These are phyloP conservation scores for Choloepus hoffmanni DNA, from an alignment of 2,113 vertebrate genomes.

Conservation along the genomic window DNA sequence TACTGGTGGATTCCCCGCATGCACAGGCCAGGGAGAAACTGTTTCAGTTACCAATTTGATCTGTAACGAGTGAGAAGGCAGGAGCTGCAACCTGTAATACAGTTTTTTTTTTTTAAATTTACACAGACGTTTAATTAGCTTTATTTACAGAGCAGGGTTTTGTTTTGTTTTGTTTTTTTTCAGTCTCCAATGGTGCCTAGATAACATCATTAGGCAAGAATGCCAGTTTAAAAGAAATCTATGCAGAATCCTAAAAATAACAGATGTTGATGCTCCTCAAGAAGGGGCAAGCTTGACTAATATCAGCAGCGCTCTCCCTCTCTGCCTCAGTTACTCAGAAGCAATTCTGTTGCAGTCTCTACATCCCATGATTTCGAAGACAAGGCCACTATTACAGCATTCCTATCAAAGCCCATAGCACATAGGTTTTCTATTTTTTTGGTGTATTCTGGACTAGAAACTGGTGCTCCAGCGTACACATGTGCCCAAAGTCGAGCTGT, in stretches of 20 bases:
- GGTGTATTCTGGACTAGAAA: constrained; percentile 97
- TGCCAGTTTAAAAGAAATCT: constrained; percentile 91
- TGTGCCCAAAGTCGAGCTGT: constrained; percentile 98
- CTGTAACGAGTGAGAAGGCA: background rate
- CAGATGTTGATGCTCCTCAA: constrained; percentile 88
- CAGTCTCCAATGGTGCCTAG: constrained; percentile 92
- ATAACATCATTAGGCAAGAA: constrained; percentile 90
- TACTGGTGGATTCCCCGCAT: background rate
- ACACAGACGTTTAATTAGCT: constrained; percentile 97
- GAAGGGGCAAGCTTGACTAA: constrained; percentile 87
- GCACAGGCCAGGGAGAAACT: background rate
- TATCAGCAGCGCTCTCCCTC: constrained; percentile 83
- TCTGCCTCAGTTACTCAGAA: constrained; percentile 96
- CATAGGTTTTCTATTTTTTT: constrained; percentile 99
- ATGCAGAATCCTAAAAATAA: constrained; percentile 47
- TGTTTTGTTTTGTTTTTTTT: constrained; percentile 81
- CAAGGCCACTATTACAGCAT: constrained; percentile 99
- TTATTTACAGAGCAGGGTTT: constrained; percentile 95
- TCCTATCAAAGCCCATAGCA: constrained; percentile 99
- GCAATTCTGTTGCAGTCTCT: constrained; percentile 98
- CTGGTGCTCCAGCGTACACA: constrained; percentile 96
- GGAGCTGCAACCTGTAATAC: background rate
- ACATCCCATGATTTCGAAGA: constrained; percentile 99
- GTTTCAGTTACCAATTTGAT: background rate
- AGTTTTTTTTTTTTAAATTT: constrained; percentile 88